Base-by-base conservation (phyloP, 2,797 vertebrate genomes). In the Spizella passerina region DNA sequence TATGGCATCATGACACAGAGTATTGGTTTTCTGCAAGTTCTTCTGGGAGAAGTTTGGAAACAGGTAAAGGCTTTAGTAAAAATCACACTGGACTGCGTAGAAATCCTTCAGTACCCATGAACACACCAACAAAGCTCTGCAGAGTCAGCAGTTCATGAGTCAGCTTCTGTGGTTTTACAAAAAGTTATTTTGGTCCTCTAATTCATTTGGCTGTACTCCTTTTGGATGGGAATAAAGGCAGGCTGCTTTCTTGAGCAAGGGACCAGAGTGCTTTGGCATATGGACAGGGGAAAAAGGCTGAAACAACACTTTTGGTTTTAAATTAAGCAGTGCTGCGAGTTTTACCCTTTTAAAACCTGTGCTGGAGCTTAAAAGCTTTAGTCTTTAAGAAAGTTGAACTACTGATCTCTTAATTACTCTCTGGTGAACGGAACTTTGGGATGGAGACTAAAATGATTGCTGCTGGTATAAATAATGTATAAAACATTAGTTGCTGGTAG, bases 151-250 rank as follows among this genome's bases (percentile, higher is more conserved):
- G 36, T 76, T 90, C 43, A 19, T 90, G 94, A 95, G 78, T 90
- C 90, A 93, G 88, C 93, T 36, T 4, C 72, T 92, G 90, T 56
- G 90, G 79, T 71, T 94, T 91, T 64, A 46, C 17, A 41, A 41
- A 56, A 86, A 63, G 76, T 93, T 95, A 76, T 90, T 95, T 91
- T 10, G n/a, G 85, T 86, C 69, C 46, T 90, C 24, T 61, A 69
- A 87, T 77, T 93, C 34, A 63, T 68, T 95, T 95, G 93, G 84
- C 90, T 78, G 43, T 60, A 32, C 60, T 96, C 65, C 69, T 93
- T 68, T 32, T 94, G 91, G 86, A 86, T 63, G 63, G 61, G 46
- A 92, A 83, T 53, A 60, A 87, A 93, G 91, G 52, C 81, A 59
- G 68, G 78, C 88, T 90, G 77, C 85, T 92, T 47, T 87, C 65